Conservation (phyloP, 2,888 invertebrate species). For the Drosophila histrio region DNA sequence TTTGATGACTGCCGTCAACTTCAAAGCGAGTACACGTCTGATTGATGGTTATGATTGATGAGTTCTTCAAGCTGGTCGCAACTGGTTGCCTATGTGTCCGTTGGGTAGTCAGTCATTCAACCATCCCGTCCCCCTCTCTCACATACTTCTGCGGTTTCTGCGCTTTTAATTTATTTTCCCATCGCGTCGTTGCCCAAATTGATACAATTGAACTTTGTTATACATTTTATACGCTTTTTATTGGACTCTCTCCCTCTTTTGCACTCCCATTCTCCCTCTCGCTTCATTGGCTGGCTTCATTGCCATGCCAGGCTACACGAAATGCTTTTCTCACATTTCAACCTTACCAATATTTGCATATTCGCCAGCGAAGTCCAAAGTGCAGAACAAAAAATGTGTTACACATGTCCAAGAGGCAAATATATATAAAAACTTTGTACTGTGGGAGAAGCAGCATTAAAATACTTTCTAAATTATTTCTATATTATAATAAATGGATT, state of each 20-base stretch:
- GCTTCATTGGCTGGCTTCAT: neutral
- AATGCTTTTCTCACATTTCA: conserved; percentile 50
- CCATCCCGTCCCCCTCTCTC: neutral
- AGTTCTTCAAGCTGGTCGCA: conserved; percentile 41
- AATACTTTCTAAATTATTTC: neutral
- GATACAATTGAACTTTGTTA: conserved; percentile 74
- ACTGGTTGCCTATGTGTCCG: conserved; percentile 23
- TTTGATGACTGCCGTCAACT: conserved; percentile 60
- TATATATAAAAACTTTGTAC: conserved; percentile 12
- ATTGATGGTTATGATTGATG: conserved; percentile 78
- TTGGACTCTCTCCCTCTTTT: conserved; percentile 27
- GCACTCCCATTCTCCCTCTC: neutral
- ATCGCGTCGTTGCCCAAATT: conserved; percentile 52
- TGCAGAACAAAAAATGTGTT: conserved; percentile 32
- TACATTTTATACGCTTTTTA: conserved; percentile 47
- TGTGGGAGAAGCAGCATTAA: neutral
- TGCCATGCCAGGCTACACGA: conserved; percentile 26
- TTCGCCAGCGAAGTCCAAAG: conserved; percentile 64
- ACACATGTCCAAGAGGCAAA: conserved; percentile 29
- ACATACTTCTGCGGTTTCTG: conserved; percentile 13
- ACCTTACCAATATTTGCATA: conserved; percentile 65
- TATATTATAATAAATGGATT: too few species aligned
- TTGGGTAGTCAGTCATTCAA: neutral
- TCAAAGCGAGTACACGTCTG: conserved; percentile 66
- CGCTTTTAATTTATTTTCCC: conserved; percentile 47